Evolutionary conservation across 2,797 vertebrate species (phyloP).

Genomic region (Urophycis tenuis): DNA sequence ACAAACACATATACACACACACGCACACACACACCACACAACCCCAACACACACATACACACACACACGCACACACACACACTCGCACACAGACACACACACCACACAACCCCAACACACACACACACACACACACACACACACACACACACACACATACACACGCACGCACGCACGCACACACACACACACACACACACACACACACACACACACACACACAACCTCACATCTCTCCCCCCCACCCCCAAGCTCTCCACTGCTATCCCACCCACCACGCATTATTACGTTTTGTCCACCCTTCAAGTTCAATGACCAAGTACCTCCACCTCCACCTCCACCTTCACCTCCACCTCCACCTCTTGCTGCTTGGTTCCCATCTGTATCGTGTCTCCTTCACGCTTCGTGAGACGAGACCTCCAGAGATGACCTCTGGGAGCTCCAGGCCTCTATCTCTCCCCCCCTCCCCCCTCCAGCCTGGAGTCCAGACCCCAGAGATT

Average conservation of each 20-base stretch:
- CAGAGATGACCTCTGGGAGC: not conserved
- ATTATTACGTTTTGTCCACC: slow-evolving; percentile 3
- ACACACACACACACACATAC: too few relatives aligned
- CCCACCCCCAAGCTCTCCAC: not conserved
- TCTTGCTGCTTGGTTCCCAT: slow-evolving; percentile 29
- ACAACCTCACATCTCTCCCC: slow-evolving; percentile 12
- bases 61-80: too few relatives aligned
- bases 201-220: too few relatives aligned
- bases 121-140: too few relatives aligned
- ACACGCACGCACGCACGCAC: too few relatives aligned
- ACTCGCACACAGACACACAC: too few relatives aligned
- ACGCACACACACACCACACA: too few relatives aligned
- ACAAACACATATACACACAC: too few relatives aligned
- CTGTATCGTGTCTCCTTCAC: slow-evolving; percentile 26
- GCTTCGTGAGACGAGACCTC: slow-evolving; percentile 19
- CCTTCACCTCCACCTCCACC: slow-evolving; percentile 16
- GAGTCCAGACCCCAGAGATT: not conserved
- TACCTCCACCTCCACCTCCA: slow-evolving; percentile 15
- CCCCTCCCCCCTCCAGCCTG: not conserved
- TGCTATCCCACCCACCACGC: slow-evolving; percentile 3
- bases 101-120: too few relatives aligned
- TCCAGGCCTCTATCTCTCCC: not conserved
- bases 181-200: too few relatives aligned
- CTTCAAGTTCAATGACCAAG: slow-evolving; percentile 2
- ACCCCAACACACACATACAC: too few relatives aligned